Percentiles rank a stretch among this genome's conserved stretches.
Conservation (phyloP, 1,140 invertebrate species). For the Cephus cinctus region DNA sequence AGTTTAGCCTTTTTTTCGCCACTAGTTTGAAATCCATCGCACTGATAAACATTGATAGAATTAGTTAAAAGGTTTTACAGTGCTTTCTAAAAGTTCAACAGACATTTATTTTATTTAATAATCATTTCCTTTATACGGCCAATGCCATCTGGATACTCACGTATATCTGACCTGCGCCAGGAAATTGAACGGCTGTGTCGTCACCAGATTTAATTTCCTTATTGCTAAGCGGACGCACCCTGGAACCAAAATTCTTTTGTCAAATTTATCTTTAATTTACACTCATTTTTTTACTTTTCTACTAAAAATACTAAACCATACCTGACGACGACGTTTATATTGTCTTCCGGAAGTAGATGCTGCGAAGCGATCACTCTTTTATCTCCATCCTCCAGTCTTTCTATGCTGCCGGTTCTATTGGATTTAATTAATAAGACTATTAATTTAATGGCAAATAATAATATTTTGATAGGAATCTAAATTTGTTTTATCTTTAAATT, state of each 20-base stretch:
- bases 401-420: conserved; percentile 40
- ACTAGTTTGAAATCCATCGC: conserved; percentile 46
- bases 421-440: too few relatives aligned
- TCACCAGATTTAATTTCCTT: conserved; percentile 68
- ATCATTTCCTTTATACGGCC: too few relatives aligned
- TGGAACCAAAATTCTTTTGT: conserved; percentile 33
- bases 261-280: neutral
- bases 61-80: too few relatives aligned
- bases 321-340: conserved; percentile 79
- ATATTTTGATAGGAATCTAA: too few relatives aligned
- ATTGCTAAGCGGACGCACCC: conserved; percentile 70
- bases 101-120: too few relatives aligned
- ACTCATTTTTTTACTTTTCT: neutral
- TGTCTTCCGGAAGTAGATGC: conserved; percentile 63
- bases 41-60: conserved; percentile 33
- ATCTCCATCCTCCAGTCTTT: conserved; percentile 35
- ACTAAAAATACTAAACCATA: conserved; percentile 33
- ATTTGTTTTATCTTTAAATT: too few relatives aligned
- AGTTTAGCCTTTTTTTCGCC: conserved; percentile 70
- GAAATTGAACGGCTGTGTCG: conserved; percentile 68
- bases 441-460: too few relatives aligned
- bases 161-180: conserved; percentile 75
- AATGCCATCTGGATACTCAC: too few relatives aligned
- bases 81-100: too few relatives aligned
- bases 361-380: conserved; percentile 33